Percentiles rank a stretch among this genome's conserved stretches.
Evolutionary conservation across 1,140 invertebrate species (phyloP).

Genomic region (Meloidogyne chitwoodi): DNA sequence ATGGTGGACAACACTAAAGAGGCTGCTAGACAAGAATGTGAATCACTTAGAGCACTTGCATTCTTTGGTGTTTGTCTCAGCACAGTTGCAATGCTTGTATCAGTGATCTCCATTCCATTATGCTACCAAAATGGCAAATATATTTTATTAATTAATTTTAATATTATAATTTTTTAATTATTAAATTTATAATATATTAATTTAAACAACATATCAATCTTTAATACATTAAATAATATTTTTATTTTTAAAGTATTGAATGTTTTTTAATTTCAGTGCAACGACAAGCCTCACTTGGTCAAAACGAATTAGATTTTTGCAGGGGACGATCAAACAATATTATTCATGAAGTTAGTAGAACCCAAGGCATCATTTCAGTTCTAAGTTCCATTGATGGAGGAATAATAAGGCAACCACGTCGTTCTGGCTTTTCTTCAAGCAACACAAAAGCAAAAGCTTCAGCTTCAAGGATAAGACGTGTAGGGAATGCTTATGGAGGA

Average conservation of each 20-base stretch:
- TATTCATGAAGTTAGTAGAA: conserved; percentile 7
- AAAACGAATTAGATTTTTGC: conserved; percentile 14
- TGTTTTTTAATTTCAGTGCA: neutral
- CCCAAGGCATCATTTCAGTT: conserved; percentile 3
- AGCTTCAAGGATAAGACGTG: neutral
- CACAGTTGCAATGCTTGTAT: conserved; percentile 25
- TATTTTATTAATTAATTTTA: neutral
- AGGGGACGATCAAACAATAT: neutral
- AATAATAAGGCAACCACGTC: neutral
- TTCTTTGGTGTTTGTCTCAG: conserved; percentile 18
- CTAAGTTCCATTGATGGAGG: neutral
- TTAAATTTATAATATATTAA: neutral
- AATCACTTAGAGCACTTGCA: conserved; percentile 6
- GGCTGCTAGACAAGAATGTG: conserved; percentile 1
- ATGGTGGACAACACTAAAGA: neutral
- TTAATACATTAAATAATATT: no score
- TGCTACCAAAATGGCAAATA: conserved; percentile 15
- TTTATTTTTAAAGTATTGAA: neutral
- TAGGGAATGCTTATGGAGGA: neutral
- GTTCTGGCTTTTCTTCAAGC: neutral
- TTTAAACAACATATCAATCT: no score
- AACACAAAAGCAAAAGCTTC: neutral
- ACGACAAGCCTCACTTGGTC: conserved; percentile 2
- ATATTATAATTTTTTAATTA: no score
- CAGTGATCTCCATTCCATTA: conserved; percentile 5